A percentile compares a stretch with the other conserved stretches of the same genome.
Conservation (phyloP, 2,888 invertebrate genomes). For the Bugulina stolonifera region DNA sequence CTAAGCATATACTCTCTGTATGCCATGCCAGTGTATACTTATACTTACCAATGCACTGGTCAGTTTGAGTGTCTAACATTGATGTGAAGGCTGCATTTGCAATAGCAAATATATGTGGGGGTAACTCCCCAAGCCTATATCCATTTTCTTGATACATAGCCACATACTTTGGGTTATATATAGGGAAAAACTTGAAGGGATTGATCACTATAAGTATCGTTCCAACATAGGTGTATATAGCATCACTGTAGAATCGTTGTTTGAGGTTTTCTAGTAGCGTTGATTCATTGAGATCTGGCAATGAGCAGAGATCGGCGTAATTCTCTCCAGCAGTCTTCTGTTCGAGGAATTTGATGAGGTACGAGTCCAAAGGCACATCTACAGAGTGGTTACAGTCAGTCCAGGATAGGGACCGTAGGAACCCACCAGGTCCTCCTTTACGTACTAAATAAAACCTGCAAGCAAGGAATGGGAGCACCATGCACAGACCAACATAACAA, state of each 20-base stretch:
- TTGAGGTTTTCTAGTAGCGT: slow-evolving; percentile 80
- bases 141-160: slow-evolving; percentile 78
- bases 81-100: slow-evolving; percentile 89
- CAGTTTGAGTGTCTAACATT: slow-evolving; percentile 82
- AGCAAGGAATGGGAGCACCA: too few species aligned
- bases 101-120: slow-evolving; percentile 93
- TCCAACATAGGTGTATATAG: slow-evolving; percentile 93
- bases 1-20: too few species aligned
- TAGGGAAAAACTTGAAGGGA: slow-evolving; percentile 81
- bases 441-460: slow-evolving; percentile 27
- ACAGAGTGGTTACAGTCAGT: slow-evolving; percentile 62
- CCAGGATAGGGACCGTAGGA: slow-evolving; percentile 64
- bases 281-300: slow-evolving; percentile 89
- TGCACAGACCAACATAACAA: too few species aligned
- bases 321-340: slow-evolving; percentile 82
- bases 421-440: slow-evolving; percentile 58
- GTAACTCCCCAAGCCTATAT: slow-evolving; percentile 79
- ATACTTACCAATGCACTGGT: slow-evolving; percentile 69
- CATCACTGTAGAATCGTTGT: slow-evolving; percentile 79
- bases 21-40: too few species aligned
- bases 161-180: slow-evolving; percentile 95
- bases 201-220: slow-evolving; percentile 91
- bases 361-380: slow-evolving; percentile 62
- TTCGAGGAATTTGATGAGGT: slow-evolving; percentile 85
- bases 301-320: slow-evolving; percentile 89